Base-by-base conservation (phyloP, 30 jellyfish, hydroid and myxozoan species). In the Aurelia coerulea region DNA sequence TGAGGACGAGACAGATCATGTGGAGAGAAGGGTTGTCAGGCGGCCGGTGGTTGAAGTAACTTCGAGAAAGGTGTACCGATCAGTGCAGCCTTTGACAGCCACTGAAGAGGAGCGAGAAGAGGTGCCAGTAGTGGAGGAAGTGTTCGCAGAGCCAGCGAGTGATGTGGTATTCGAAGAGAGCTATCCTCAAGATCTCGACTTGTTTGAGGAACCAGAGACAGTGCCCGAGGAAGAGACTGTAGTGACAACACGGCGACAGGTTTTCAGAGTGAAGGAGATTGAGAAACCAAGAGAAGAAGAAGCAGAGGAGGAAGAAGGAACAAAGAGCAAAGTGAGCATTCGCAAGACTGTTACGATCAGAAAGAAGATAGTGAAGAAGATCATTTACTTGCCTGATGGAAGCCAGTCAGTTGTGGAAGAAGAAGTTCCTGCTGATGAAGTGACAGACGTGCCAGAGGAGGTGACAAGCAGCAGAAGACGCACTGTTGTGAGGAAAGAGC, bases 11-110 rank as follows among this genome's bases (percentile, higher is more conserved):
- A 59, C 68, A 34, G 93, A 58, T n/a, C 63, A 56, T 19, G 54
- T 52, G 29, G 76, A 64, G 85, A 54, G 92, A 49, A 53, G 92
- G 58, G 84, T 83, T 31, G 85, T 70, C 10, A 83, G 85, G 41
- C 67, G 76, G 68, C 79, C 78, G 39, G 85, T 83, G 69, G 80
- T 51, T 14, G 90, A 64, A 51, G 65, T 49, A 56, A 62, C 90
- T 13, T 64, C 81, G 1, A 80, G 90, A 50, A 41, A 23, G 68
- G 92, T 82, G 58, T 68, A 68, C 92, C 70, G 85, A 69, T 13
- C 68, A 11, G 85, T 15, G 92, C 59, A 79, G 46, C 50, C 50
- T 39, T 39, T 39, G 50, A 39, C 50, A 39, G 50, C 50, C 50
- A 39, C 50, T 39, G 50, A 39, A 37, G 42, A 59, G 78, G 81